Evolutionary conservation across 1,140 invertebrate genomes (phyloP).

Genomic region (Lepeophtheirus salmonis): DNA sequence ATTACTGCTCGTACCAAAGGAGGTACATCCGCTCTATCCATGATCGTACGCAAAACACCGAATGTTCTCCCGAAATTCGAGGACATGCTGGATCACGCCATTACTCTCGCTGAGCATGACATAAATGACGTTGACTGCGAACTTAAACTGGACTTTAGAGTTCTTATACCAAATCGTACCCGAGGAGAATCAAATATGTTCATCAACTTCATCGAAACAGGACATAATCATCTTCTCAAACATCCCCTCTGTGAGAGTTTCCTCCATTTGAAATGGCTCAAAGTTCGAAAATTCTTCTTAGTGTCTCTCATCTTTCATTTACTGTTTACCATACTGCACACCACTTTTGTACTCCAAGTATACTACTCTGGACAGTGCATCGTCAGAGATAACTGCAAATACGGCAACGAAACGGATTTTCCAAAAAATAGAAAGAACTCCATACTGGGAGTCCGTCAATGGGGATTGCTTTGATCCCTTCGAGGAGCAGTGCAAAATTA

Average conservation of each 20-base stretch:
- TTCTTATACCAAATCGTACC: conserved; percentile 15
- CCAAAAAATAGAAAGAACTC: not conserved
- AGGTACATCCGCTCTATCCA: conserved; percentile 55
- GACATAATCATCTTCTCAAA: conserved; percentile 23
- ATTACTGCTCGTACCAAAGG: conserved; percentile 61
- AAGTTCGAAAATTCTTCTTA: conserved; percentile 67
- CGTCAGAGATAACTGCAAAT: conserved; percentile 8
- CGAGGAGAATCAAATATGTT: conserved; percentile 21
- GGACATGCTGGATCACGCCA: conserved; percentile 48
- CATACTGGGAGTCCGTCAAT: conserved; percentile 33
- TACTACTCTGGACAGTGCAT: conserved; percentile 7
- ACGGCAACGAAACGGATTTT: conserved; percentile 8
- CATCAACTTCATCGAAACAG: conserved; percentile 22
- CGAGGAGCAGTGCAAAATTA: conserved; percentile 38
- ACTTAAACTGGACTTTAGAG: conserved; percentile 40
- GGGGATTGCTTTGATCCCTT: conserved; percentile 29
- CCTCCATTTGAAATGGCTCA: conserved; percentile 42
- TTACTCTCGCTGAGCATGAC: conserved; percentile 56
- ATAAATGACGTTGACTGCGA: conserved; percentile 62
- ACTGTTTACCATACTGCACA: conserved; percentile 46
- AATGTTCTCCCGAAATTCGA: conserved; percentile 55
- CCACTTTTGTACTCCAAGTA: conserved; percentile 13
- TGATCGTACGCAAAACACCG: conserved; percentile 50
- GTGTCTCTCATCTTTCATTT: conserved; percentile 54
- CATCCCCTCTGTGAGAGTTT: conserved; percentile 24